Evolutionary conservation across 1,140 invertebrate species (phyloP), one percentile per base, ranked within the genome.

Genomic region (Pissodes strobi): DNA sequence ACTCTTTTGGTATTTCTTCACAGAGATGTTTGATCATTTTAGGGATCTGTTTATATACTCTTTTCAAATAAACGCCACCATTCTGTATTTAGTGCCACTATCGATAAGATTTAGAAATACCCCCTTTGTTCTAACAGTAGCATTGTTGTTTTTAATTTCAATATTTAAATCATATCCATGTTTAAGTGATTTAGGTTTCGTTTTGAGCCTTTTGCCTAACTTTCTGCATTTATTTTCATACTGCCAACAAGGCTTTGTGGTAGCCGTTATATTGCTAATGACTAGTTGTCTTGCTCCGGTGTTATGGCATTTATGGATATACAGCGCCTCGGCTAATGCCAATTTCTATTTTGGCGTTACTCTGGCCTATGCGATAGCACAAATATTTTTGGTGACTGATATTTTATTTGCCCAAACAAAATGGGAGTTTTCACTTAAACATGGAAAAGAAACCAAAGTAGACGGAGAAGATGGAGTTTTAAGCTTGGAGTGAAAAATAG

Each of bases 11-110:
- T 99, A 99, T 78, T 99, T 99, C 78, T 99, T 99, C 75, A 98
- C 95, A 0, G 97, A 99, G 83, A 97, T 99, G 93, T 99, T 99
- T 85, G 96, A 99, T 72, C 97, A 99, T 79, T 99, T 99, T 74
- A 86, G 94, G 49, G 83, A 89, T 58, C 87, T 99, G 66, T 99
- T 99, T 81, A 88, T 98, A 1, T 96, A 89, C 73, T 92, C 94
- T 63, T 99, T 99, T 77, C 97, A 99, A 84, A 89, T 99, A 55
- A 99, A 99, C 82, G 91, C 92, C 1, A 86, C 95, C 46, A 84
- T 97, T 10, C 74, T 92, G 19, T 99, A 98, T 79, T 85, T 97
- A 19, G 80, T 97, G 18, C 97, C 97, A 22, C 62, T 76, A 0
- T 88, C 92, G 2, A 79, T 98, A 12, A 88, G 90, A 74, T 87